Percentiles rank a stretch among this genome's conserved stretches.
Evolutionary conservation across 2,113 vertebrate genomes (phyloP).

Genomic region (Ammodytes dubius): DNA sequence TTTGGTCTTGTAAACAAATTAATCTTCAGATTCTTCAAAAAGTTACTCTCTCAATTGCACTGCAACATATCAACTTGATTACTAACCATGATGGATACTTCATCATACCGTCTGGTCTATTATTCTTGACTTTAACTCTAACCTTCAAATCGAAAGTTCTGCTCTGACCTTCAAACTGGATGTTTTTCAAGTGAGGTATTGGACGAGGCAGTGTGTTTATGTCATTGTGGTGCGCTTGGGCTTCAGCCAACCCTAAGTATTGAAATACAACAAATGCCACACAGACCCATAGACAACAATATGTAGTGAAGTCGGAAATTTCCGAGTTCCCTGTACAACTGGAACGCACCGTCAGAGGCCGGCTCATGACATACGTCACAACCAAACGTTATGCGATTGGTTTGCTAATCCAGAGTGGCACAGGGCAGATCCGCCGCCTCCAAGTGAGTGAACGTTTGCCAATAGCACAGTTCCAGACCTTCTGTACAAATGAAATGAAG

Average conservation of each 20-base stretch:
- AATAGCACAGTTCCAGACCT: too few relatives aligned
- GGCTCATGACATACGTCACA: too few relatives aligned
- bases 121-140: not conserved
- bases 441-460: too few relatives aligned
- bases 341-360: too few relatives aligned
- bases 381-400: too few relatives aligned
- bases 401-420: too few relatives aligned
- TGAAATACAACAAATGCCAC: too few relatives aligned
- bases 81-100: not conserved
- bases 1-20: not conserved
- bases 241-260: not conserved
- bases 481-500: too few relatives aligned
- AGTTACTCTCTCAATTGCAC: not conserved
- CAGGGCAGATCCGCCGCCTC: too few relatives aligned
- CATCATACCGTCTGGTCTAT: not conserved
- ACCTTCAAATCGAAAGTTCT: not conserved
- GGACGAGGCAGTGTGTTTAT: slow-evolving; percentile 16
- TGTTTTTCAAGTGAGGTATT: slow-evolving; percentile 38
- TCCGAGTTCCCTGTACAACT: too few relatives aligned
- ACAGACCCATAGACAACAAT: too few relatives aligned
- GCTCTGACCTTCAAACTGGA: not conserved
- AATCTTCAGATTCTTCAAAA: not conserved
- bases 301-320: too few relatives aligned
- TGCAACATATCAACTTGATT: not conserved
- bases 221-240: slow-evolving; percentile 26